Evolutionary conservation across 23 tunicate genomes (phyloP), one percentile per base, ranked within the genome.

Genomic region (Diplosoma virens): DNA sequence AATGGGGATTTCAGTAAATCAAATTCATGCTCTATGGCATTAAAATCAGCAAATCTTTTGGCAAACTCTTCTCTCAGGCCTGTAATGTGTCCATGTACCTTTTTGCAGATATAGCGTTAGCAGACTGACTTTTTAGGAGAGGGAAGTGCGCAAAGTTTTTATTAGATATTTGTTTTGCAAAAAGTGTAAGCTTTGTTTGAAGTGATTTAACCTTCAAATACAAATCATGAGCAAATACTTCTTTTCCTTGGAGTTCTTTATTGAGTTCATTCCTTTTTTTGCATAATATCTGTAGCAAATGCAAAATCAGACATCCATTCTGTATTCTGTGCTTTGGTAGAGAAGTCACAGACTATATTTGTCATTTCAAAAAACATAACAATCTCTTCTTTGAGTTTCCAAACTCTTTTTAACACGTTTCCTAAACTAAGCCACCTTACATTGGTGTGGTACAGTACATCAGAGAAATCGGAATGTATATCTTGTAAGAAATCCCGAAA

Each of bases 361-460:
- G n/a, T 69, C 54, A 36, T 23, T 69, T 69, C 56, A 25, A 48
- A 50, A 50, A 73, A 73, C 79, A 47, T 50, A 18, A 48, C 63
- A 61, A 76, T 76, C 33, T 63, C 71, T 59, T 65, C 50, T 58
- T 35, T 76, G 30, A 76, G 73, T 22, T 58, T 29, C 70, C 70
- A 58, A 25, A 33, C 54, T 76, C 71, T 76, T 24, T 61, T 76
- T 61, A 76, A 21, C 30, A 33, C 53, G 25, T 76, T 61, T 32
- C 81, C 75, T 33, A 76, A 3, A 31, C 81, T 63, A n/a, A 76
- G 54, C 81, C 81, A 76, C 14, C 81, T 24, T 27, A 76, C 63
- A 26, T 48, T 27, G 48, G 65, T 73, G 34, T 73, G 79, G 66
- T 73, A 73, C 36, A 30, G 23, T 27, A 79, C 84, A 79, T 37